Base-by-base conservation (phyloP, 1,140 invertebrate species). In the Heliconius nattereri region DNA sequence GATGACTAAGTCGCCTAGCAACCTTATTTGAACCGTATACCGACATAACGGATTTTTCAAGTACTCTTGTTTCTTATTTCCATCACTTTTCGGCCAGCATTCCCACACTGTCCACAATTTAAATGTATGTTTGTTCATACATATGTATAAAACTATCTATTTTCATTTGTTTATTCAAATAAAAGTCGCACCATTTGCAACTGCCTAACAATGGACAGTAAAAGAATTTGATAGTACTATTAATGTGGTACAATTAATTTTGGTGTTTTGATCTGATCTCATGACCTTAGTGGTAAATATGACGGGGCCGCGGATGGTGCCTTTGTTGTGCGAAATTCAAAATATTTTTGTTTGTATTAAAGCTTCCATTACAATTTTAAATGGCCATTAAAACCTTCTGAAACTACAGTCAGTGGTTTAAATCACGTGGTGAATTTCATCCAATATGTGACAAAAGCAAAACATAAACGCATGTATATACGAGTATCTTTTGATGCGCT, bases 221-320 rank as follows among this genome's bases (percentile, higher is more conserved):
- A 88, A 84, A 83, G 85, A 85, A 85, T 85, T 87, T 77, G 83
- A 84, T 85, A 85, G 84, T 80, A 84, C 86, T 86, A 86, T 88
- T 85, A 82, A 81, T 80, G 60, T 72, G 13, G n/a, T 72, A 75
- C 78, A 80, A 71, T 76, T 76, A 80, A 73, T 76, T 72, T 79
- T 71, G 16, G 35, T 45, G 60, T 71, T 76, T 76, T 79, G 35
- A 45, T 71, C 60, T 76, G 57, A 49, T 49, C 72, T 74, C 54
- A 26, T 78, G 57, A 81, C 45, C 72, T 78, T 78, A 78, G 66
- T 78, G 29, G 35, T 37, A 72, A 72, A 37, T 40, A 35, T 72
- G 71, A 72, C 71, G 35, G 71, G 71, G 35, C 40, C 71, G 35
- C 35, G 26, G 23, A 73, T 52, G 40, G 71, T 35, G 37, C 71